A percentile compares a stretch with the other conserved stretches of the same genome.
phyloP scores from a whole-genome alignment of 2,888 invertebrate species.

The Drosophila multiciliata region DNA sequence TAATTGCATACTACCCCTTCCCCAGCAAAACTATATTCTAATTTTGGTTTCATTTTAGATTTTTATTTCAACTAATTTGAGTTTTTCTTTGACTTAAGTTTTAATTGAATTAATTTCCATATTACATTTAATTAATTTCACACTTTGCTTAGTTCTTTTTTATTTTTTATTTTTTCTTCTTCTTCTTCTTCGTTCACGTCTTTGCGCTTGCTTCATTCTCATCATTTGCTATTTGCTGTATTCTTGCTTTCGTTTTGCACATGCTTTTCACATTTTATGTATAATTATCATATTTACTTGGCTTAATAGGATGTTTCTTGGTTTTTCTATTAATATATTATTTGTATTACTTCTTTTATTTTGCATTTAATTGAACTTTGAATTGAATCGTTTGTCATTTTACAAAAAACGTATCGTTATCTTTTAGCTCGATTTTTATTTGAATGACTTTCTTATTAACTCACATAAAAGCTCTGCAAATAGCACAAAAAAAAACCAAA shows the following conservation, averaged over 20 bases:
- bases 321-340: slow-evolving; percentile 29
- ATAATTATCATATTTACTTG: slow-evolving; percentile 72
- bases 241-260: slow-evolving; percentile 23
- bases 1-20: neutral
- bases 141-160: slow-evolving; percentile 63
- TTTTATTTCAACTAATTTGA: slow-evolving; percentile 70
- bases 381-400: slow-evolving; percentile 68
- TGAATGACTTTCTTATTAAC: slow-evolving; percentile 30
- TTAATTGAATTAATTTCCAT: slow-evolving; percentile 66
- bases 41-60: slow-evolving; percentile 53
- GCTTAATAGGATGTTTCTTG: slow-evolving; percentile 74
- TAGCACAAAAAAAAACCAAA: slow-evolving; percentile 49
- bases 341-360: slow-evolving; percentile 31
- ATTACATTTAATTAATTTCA: slow-evolving; percentile 66
- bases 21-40: neutral
- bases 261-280: slow-evolving; percentile 50
- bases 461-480: slow-evolving; percentile 64
- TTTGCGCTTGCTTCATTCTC: slow-evolving; percentile 25
- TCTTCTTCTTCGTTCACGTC: slow-evolving; percentile 2
- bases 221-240: slow-evolving; percentile 39
- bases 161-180: neutral
- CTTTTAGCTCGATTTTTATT: slow-evolving; percentile 10
- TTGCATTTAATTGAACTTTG: slow-evolving; percentile 66
- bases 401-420: slow-evolving; percentile 39
- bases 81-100: slow-evolving; percentile 69